Conservation (phyloP, 2,797 vertebrate genomes). For the Arctocebus calabarensis region DNA sequence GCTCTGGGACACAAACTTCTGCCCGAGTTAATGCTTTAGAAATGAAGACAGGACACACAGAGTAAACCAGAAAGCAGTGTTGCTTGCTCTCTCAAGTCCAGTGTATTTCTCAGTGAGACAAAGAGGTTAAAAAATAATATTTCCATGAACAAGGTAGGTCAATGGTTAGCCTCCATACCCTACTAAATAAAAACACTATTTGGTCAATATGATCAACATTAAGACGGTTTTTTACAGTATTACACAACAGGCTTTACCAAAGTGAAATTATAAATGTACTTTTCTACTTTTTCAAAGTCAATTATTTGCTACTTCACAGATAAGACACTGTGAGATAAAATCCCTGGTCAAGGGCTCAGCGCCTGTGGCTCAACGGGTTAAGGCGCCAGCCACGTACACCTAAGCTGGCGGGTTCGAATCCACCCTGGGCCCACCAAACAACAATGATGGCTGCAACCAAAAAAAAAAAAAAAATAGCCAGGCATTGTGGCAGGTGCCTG, state of each 20-base stretch:
- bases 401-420: no score
- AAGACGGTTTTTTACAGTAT: neutral
- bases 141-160: neutral
- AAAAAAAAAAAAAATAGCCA: no score
- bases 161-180: neutral
- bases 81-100: neutral
- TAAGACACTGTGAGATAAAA: neutral
- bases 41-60: neutral
- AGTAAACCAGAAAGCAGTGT: neutral
- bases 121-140: neutral
- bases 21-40: no score
- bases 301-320: neutral
- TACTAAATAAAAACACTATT: neutral
- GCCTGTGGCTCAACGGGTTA: no score
- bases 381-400: no score
- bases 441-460: no score
- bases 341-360: no score
- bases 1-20: neutral
- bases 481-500: no score
- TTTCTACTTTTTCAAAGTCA: constrained; percentile 17
- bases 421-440: no score
- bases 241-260: neutral
- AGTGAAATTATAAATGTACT: neutral
- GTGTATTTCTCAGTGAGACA: neutral
- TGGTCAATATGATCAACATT: neutral